A percentile compares a stretch with the other conserved stretches of the same genome.
These are phyloP conservation scores for Eubucco bourcierii DNA, from an alignment of 2,113 vertebrate genomes.

Conservation along the genomic window DNA sequence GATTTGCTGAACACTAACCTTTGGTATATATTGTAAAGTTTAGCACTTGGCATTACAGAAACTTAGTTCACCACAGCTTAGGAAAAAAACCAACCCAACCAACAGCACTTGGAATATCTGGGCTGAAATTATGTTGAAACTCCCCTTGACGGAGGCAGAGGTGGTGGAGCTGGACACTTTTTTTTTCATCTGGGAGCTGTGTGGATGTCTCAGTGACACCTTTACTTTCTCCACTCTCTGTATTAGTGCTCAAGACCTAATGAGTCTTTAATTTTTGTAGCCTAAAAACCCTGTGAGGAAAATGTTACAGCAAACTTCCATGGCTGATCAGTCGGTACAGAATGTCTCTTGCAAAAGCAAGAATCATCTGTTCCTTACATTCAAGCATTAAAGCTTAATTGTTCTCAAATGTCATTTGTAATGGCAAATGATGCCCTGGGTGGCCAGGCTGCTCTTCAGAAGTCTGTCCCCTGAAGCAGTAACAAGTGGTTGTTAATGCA, in stretches of 20 bases:
- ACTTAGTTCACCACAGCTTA: background rate
- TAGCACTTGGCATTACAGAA: background rate
- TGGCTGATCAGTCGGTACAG: background rate
- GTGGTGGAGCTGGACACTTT: background rate
- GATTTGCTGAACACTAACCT: background rate
- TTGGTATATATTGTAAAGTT: background rate
- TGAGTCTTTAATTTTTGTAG: constrained; percentile 9
- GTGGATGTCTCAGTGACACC: background rate
- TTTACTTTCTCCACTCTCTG: background rate
- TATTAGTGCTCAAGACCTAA: background rate
- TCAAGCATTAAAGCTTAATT: background rate
- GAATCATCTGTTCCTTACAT: background rate
- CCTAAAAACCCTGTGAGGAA: background rate
- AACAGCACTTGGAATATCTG: background rate
- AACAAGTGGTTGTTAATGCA: background rate
- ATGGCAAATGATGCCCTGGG: background rate
- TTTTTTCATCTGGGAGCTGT: background rate
- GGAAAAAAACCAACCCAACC: background rate
- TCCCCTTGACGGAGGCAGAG: background rate
- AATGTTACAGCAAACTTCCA: background rate
- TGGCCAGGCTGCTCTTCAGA: background rate
- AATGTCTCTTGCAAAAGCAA: background rate
- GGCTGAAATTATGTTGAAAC: background rate
- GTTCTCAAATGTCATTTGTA: background rate
- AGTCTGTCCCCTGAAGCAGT: background rate